phyloP scores from a whole-genome alignment of 2,797 vertebrate species.

The Anguilla megastoma region DNA sequence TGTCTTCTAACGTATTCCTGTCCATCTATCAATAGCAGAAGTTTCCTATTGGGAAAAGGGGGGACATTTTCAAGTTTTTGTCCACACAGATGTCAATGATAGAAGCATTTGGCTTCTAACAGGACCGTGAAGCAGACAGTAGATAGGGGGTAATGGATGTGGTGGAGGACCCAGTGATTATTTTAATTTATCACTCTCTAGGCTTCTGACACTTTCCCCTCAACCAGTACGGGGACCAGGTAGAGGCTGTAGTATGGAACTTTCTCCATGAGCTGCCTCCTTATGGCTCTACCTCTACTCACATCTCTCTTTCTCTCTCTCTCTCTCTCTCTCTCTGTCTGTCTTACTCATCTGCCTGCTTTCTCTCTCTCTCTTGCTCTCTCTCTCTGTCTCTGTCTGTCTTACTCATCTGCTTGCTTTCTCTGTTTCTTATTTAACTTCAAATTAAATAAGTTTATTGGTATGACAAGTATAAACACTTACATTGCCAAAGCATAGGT shows the following conservation, averaged over 20 bases:
- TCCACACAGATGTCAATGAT: background rate
- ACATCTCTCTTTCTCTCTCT: background rate
- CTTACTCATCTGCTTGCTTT: background rate
- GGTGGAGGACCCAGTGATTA: background rate
- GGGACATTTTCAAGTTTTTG: background rate
- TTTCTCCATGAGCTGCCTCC: background rate
- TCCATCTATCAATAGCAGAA: background rate
- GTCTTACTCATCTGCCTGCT: background rate
- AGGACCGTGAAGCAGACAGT: background rate
- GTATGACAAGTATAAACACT: too few relatives aligned
- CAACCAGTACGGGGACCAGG: background rate
- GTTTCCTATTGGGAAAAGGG: background rate
- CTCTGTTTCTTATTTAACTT: background rate
- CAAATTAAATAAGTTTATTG: too few relatives aligned
- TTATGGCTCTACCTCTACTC: background rate
- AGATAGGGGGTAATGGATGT: background rate
- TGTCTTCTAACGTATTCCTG: background rate
- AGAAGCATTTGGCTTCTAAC: background rate
- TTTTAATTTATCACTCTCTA: conserved; percentile 25
- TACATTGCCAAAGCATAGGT: too few relatives aligned
- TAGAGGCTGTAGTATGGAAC: background rate
- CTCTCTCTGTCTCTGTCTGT: background rate
- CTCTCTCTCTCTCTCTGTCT: background rate
- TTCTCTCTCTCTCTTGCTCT: background rate
- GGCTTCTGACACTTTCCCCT: conserved; percentile 1